Base-by-base conservation (phyloP, 2,888 invertebrate species). In the Seira ritae region DNA sequence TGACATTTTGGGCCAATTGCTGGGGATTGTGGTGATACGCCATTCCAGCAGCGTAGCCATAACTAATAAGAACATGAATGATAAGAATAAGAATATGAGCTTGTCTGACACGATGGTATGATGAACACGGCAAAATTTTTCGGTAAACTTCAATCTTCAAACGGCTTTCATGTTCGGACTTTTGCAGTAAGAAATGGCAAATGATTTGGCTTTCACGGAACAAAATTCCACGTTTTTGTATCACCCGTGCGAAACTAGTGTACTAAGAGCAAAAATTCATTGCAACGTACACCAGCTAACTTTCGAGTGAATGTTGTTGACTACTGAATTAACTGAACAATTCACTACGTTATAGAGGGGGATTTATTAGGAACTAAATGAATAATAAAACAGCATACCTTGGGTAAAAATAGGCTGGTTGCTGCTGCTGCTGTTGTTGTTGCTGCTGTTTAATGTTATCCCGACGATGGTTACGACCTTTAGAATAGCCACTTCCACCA, bases 1-100 rank as follows among this genome's bases (percentile, higher is more conserved):
- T 88, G 22, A 88, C 85, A 78, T 87, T 87, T 68, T 87, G 87
- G 37, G 86, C 85, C 75, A 86, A 69, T 71, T 86, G 86, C 20
- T 85, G 85, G 62, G 84, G 85, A 23, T 75, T 86, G 22, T 78
- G 84, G 22, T 78, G 84, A 60, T 84, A 86, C 10, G 73, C 84
- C 80, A 85, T 77, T 15, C 77, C 77, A 12, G 55, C 72, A 20
- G 79, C 68, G 50, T 80, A 78, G n/a, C 75, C 79, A 37, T 85
- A 85, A 20, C 85, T 85, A 24, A 3, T 71, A 55, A 71, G 17
- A 60, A 24, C n/a, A n/a, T n/a, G n/a, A 31, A 31, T 31, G 31
- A 31, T 31, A 31, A 31, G 31, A 31, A 31, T 8, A 31, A 31
- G 2, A 31, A 31, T 31, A 4, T 31, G 8, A 4, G 8, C 31